phyloP scores from a whole-genome alignment of 2,797 vertebrate genomes.

The Tenualosa ilisha region DNA sequence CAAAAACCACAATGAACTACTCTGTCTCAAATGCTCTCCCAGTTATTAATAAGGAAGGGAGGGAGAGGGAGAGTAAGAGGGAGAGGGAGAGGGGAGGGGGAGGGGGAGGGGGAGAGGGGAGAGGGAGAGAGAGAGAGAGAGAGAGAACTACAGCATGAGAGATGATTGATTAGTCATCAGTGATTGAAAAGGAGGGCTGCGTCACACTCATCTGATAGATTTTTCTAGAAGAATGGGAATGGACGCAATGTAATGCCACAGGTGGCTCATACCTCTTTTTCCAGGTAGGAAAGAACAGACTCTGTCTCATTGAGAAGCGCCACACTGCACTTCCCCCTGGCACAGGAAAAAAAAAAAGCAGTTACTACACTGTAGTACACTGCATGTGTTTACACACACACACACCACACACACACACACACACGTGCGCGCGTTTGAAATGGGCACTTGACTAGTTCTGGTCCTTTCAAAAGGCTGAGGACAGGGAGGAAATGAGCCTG shows the following conservation, averaged over 20 bases:
- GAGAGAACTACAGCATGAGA: neutral
- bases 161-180: neutral
- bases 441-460: neutral
- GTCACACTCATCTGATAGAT: neutral
- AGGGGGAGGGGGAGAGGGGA: too few species aligned
- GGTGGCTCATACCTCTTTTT: conserved; percentile 86
- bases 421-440: too few species aligned
- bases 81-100: too few species aligned
- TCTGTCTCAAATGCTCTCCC: neutral
- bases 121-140: too few species aligned
- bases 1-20: neutral
- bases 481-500: conserved; percentile 23
- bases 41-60: neutral
- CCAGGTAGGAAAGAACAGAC: conserved; percentile 92
- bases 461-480: neutral
- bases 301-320: conserved; percentile 96
- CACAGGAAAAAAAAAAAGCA: neutral
- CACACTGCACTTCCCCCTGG: conserved; percentile 95
- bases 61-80: too few species aligned
- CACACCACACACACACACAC: too few species aligned
- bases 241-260: neutral
- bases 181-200: neutral
- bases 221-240: neutral
- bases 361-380: conserved; percentile 21
- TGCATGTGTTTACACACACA: neutral